Conservation (phyloP, 2,888 invertebrate species). For the Callyntrura guangdongensis region DNA sequence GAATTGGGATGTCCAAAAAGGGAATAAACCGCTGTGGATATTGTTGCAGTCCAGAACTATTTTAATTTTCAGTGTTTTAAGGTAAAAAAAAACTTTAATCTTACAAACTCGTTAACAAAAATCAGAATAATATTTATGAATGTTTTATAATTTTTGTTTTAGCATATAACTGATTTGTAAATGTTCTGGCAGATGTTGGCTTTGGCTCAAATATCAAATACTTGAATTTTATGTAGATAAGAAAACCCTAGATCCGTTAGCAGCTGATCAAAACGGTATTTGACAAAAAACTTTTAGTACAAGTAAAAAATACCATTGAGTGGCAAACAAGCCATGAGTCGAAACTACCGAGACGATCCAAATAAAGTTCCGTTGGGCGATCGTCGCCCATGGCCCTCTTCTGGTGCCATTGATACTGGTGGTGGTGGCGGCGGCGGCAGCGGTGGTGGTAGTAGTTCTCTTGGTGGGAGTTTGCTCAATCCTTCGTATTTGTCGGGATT, state of each 20-base stretch:
- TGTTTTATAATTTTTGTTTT: no score
- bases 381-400: slow-evolving; percentile 65
- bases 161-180: no score
- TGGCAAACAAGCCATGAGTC: slow-evolving; percentile 28
- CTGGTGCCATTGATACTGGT: background rate
- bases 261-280: background rate
- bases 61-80: no score
- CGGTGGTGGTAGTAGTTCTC: slow-evolving; percentile 47
- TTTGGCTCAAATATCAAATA: background rate
- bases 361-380: slow-evolving; percentile 77
- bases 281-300: background rate
- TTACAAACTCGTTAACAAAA: no score
- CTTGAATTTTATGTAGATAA: slow-evolving; percentile 26
- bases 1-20: no score
- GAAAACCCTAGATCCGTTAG: background rate
- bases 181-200: no score
- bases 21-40: no score
- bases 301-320: background rate
- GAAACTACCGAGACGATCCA: slow-evolving; percentile 74
- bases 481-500: slow-evolving; percentile 73
- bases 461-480: slow-evolving; percentile 71
- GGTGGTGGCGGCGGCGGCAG: no score
- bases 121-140: no score
- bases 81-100: no score
- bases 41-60: no score